These are phyloP conservation scores for Nephrotoma appendiculata DNA, from an alignment of 2,888 invertebrate species.

Conservation along the genomic window DNA sequence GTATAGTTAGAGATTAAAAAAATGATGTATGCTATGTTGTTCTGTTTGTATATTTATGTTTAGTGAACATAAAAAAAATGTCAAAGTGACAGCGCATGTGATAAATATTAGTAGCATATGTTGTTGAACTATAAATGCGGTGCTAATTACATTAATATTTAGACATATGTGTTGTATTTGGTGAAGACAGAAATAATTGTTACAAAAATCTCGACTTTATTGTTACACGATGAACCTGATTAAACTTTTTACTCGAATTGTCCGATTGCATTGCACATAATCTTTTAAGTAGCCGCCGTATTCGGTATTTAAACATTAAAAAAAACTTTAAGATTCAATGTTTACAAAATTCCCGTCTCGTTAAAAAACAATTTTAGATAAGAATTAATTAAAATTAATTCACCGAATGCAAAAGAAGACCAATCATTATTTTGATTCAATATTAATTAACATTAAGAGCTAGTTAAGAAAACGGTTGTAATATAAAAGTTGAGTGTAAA, in stretches of 20 bases:
- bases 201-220: neutral
- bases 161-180: neutral
- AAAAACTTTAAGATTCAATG: neutral
- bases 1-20: neutral
- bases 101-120: neutral
- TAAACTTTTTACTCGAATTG: neutral
- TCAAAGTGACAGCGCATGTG: neutral
- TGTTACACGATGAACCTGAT: neutral
- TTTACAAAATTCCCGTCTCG: neutral
- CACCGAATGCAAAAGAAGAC: neutral
- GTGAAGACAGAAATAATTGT: too few relatives aligned
- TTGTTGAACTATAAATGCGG: neutral
- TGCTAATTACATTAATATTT: neutral
- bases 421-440: neutral
- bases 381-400: neutral
- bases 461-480: neutral
- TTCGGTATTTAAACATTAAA: neutral
- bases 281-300: neutral
- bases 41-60: neutral
- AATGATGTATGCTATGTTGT: neutral
- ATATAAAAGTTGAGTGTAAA: neutral
- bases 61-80: neutral
- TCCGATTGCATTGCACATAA: neutral
- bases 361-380: neutral
- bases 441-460: neutral